Evolutionary conservation across 1,140 invertebrate genomes (phyloP).

Genomic region (Neodiprion lecontei): DNA sequence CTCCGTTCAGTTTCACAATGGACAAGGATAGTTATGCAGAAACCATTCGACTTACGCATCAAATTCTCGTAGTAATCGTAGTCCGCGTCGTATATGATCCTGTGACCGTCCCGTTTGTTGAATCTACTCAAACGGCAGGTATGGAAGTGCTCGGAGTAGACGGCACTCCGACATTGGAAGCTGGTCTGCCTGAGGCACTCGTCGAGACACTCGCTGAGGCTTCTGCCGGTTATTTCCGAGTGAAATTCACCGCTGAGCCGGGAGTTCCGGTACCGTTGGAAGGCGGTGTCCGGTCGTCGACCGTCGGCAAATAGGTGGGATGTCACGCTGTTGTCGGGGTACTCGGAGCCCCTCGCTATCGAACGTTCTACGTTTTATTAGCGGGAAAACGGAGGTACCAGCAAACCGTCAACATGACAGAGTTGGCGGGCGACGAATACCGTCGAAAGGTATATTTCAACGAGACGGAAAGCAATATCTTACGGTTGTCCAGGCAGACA

Average conservation of each 20-base stretch:
- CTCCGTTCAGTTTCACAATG: no score
- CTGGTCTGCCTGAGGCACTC: constrained; percentile 87
- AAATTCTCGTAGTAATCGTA: constrained; percentile 93
- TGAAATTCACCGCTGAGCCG: constrained; percentile 85
- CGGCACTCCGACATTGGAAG: constrained; percentile 86
- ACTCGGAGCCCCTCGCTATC: constrained; percentile 78
- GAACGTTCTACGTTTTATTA: constrained; percentile 57
- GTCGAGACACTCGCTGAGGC: constrained; percentile 86
- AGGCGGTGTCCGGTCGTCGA: constrained; percentile 83
- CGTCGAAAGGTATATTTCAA: background rate
- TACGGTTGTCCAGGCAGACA: constrained; percentile 85
- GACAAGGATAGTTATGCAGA: background rate
- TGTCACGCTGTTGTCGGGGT: constrained; percentile 81
- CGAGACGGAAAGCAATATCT: constrained; percentile 57
- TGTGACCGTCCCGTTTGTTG: constrained; percentile 86
- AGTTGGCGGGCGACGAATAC: no score
- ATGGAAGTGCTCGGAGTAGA: constrained; percentile 84
- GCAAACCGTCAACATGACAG: no score
- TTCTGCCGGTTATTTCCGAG: constrained; percentile 85
- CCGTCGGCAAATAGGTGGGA: constrained; percentile 82
- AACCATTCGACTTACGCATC: constrained; percentile 75
- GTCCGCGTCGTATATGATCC: constrained; percentile 87
- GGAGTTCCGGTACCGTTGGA: constrained; percentile 86
- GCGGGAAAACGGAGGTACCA: constrained; percentile 29
- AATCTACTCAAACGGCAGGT: constrained; percentile 85